Conservation (phyloP, 1,140 invertebrate species). For the Tachypleus tridentatus region DNA sequence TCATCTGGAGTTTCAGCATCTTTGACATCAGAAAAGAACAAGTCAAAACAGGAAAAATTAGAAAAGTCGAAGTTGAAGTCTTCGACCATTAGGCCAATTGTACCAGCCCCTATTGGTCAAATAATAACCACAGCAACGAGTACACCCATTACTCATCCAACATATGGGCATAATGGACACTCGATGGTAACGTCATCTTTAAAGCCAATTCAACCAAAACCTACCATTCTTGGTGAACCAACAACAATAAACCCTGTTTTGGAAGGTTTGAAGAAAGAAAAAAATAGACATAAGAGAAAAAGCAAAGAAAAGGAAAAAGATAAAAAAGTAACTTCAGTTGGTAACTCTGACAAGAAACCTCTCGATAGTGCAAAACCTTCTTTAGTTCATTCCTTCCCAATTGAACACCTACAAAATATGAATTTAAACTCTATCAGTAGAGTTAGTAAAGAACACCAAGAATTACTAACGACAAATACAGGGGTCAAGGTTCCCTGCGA, state of each 20-base stretch:
- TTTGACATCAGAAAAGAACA: conserved; percentile 16
- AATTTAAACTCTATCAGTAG: neutral
- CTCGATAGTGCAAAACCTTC: neutral
- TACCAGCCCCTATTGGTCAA: conserved; percentile 27
- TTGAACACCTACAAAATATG: neutral
- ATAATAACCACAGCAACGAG: conserved; percentile 21
- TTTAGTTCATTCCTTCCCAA: neutral
- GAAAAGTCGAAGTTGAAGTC: conserved; percentile 26
- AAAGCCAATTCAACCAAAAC: conserved; percentile 38
- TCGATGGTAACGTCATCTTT: conserved; percentile 18
- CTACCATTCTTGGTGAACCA: conserved; percentile 33
- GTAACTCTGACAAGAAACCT: neutral
- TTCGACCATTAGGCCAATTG: conserved; percentile 28
- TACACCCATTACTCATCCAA: conserved; percentile 20
- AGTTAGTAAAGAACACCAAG: neutral
- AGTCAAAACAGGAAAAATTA: conserved; percentile 20
- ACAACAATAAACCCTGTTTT: conserved; percentile 29
- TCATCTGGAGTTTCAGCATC: conserved; percentile 1
- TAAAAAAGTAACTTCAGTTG: conserved; percentile 9
- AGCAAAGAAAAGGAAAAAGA: conserved; percentile 31
- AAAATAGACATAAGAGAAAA: conserved; percentile 37
- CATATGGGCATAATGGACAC: conserved; percentile 24
- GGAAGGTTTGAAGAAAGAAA: conserved; percentile 31
- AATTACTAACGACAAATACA: neutral
- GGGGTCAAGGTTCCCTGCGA: neutral